Conservation (phyloP, 1,140 invertebrate species). For the Ooceraea biroi region DNA sequence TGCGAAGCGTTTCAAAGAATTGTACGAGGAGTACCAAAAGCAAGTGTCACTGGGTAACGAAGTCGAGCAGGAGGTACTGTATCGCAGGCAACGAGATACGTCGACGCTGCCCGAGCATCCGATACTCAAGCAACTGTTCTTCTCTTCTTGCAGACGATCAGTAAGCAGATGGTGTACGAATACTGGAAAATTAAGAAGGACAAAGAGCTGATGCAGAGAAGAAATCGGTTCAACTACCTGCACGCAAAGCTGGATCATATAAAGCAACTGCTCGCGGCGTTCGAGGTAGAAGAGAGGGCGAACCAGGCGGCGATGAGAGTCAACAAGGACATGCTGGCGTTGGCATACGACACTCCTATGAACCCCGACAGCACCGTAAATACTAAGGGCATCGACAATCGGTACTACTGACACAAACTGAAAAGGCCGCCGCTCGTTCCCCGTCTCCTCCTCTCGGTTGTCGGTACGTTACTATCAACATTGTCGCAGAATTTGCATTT, state of each 20-base stretch:
- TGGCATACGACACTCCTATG: not conserved
- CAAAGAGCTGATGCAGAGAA: conserved; percentile 90
- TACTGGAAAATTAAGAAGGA: conserved; percentile 93
- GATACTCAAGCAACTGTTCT: not conserved
- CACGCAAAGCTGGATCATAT: conserved; percentile 96
- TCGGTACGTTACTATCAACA: conserved; percentile 74
- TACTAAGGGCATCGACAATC: conserved; percentile 66
- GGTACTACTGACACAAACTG: conserved; percentile 84
- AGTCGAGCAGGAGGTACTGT: conserved; percentile 86
- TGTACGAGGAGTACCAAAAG: conserved; percentile 89
- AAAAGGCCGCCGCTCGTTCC: conserved; percentile 80
- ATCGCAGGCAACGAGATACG: not conserved
- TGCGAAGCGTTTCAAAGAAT: conserved; percentile 90
- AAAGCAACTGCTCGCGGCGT: conserved; percentile 94
- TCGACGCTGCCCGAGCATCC: too few relatives aligned
- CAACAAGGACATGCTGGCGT: too few relatives aligned
- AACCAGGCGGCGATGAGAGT: too few relatives aligned
- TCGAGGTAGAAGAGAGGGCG: conserved; percentile 86
- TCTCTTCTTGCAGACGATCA: conserved; percentile 87
- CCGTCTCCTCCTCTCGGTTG: conserved; percentile 77
- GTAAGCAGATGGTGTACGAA: conserved; percentile 92
- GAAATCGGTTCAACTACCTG: conserved; percentile 93
- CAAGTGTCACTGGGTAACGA: conserved; percentile 82
- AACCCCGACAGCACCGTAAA: conserved; percentile 42
- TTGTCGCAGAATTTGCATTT: conserved; percentile 79